Base-by-base conservation (phyloP, 2,888 invertebrate species). In the Aplocera efformata region DNA sequence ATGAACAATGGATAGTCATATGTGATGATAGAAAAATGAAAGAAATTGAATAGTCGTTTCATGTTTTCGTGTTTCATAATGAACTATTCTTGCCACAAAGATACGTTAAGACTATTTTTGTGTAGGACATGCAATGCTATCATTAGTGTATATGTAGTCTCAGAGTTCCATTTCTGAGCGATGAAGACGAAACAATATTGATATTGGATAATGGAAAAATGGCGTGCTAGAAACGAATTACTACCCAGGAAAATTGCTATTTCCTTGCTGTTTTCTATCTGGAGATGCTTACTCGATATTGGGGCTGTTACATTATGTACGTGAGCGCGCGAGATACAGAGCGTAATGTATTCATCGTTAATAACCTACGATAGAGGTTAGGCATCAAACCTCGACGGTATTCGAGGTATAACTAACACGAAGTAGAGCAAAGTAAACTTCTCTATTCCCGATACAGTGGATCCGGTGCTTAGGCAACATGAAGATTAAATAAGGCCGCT, bases 181-280 rank as follows among this genome's bases (percentile, higher is more conserved):
- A 80, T 77, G 82, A 80, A 82, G 81, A 83, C 79, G 72, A 77
- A 83, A 79, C 76, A 82, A 81, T 85, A 84, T 84, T 85, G 83
- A 81, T 84, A 82, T 81, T 82, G 71, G 76, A 75, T 85, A 82
- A 85, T 85, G 83, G 81, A 81, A 81, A 82, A 79, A 80, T 85
- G 61, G 83, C 85, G 84, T 85, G 84, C 68, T 65, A 63, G 60
- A 66, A 72, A 74, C 69, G 72, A 75, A 81, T 82, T 83, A 82
- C 73, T 60, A 60, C 53, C 53, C 60, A 71, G 71, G 77, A 76
- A 82, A 81, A 79, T 76, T 78, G 79, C 79, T 67, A 77, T 81
- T 82, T 81, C 79, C 79, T 72, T 62, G 63, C 70, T 63, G 61
- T 76, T 77, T 68, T 69, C 71, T 75, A 72, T 74, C 72, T 74